A percentile compares a stretch with the other conserved stretches of the same genome.
Evolutionary conservation across 2,797 vertebrate genomes (phyloP).

Genomic region (Amazona finschi): DNA sequence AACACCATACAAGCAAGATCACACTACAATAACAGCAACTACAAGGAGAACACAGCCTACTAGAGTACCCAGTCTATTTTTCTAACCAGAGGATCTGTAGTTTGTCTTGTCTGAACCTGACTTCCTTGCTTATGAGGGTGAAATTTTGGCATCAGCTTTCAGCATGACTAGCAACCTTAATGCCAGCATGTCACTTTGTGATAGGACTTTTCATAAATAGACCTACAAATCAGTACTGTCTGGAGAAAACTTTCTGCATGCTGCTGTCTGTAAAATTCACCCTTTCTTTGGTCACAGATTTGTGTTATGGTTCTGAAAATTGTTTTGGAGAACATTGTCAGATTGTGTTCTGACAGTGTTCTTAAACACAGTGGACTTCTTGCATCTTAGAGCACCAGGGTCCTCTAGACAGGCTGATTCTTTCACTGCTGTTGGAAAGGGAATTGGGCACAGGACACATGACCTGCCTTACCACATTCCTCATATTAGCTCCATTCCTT

Average conservation of each 20-base stretch:
- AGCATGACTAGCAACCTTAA: background rate
- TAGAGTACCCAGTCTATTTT: background rate
- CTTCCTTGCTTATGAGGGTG: background rate
- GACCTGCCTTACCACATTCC: conserved; percentile 48
- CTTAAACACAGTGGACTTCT: background rate
- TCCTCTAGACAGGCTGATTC: conserved; percentile 50
- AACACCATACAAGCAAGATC: background rate
- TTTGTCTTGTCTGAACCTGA: background rate
- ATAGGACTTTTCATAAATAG: background rate
- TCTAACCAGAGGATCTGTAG: background rate
- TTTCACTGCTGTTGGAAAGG: background rate
- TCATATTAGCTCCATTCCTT: conserved; percentile 25
- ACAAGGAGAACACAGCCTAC: conserved; percentile 3
- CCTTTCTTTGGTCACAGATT: background rate
- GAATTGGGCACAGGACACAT: background rate
- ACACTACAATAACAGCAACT: background rate
- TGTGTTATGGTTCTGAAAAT: background rate
- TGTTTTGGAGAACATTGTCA: background rate
- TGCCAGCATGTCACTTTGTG: background rate
- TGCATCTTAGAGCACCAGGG: background rate
- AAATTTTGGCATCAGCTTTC: background rate
- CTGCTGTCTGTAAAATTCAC: background rate
- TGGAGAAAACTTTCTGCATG: background rate
- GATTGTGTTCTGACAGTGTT: background rate
- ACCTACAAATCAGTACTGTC: background rate